phyloP scores from a whole-genome alignment of 2,797 vertebrate genomes.

The Thunnus albacares region DNA sequence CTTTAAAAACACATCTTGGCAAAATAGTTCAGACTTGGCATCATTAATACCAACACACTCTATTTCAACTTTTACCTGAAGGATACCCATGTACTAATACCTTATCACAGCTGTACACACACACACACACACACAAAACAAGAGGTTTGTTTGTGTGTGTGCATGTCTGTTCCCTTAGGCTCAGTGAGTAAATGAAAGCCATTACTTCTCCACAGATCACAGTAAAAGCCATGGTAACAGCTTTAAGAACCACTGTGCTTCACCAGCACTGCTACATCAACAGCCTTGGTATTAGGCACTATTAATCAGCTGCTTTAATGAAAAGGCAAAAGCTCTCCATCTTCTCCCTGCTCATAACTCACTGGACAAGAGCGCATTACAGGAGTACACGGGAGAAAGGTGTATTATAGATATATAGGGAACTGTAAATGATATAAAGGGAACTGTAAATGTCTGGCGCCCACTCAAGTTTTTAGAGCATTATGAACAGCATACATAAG shows the following conservation, averaged over 20 bases:
- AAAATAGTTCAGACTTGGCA: constrained; percentile 13
- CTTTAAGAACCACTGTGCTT: constrained; percentile 67
- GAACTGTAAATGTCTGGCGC: constrained; percentile 16
- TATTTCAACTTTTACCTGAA: constrained; percentile 39
- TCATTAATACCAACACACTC: constrained; percentile 27
- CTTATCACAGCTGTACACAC: constrained; percentile 21
- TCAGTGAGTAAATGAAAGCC: constrained; percentile 73
- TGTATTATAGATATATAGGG: constrained; percentile 41
- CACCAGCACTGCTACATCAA: constrained; percentile 47
- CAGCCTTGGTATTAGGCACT: constrained; percentile 52
- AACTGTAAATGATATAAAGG: constrained; percentile 40
- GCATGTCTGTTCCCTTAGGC: constrained; percentile 47
- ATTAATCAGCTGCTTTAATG: constrained; percentile 79
- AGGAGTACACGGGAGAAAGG: constrained; percentile 47
- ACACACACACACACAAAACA: constrained; percentile 21
- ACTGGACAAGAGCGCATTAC: constrained; percentile 39
- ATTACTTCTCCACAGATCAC: constrained; percentile 70
- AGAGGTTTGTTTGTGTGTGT: constrained; percentile 15
- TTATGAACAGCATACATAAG: constrained; percentile 20
- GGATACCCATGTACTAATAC: constrained; percentile 24
- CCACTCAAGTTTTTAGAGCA: constrained; percentile 6
- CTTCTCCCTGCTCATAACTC: constrained; percentile 59
- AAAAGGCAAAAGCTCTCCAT: constrained; percentile 69
- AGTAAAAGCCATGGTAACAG: constrained; percentile 70
- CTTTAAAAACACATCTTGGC: constrained; percentile 28